Percentiles rank a stretch among this genome's conserved stretches.
phyloP scores from a whole-genome alignment of 2,113 vertebrate species.

The Nannospalax galili region DNA sequence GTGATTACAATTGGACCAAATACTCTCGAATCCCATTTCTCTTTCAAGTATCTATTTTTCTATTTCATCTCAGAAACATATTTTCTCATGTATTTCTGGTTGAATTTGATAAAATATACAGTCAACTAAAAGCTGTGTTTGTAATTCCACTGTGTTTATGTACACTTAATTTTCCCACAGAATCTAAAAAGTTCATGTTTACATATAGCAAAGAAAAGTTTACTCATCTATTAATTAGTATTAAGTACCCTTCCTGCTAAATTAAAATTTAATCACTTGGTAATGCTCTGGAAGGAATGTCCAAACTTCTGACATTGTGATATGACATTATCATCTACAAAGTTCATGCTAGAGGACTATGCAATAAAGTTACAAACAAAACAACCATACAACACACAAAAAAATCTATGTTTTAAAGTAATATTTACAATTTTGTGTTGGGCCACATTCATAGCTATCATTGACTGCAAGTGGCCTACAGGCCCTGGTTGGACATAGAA shows the following conservation, averaged over 20 bases:
- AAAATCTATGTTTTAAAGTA: not conserved
- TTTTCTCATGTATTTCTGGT: not conserved
- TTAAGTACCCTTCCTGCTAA: not conserved
- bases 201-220: not conserved
- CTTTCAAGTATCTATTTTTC: not conserved
- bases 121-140: not conserved
- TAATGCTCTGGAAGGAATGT: not conserved
- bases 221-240: not conserved
- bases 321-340: not conserved
- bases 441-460: not conserved
- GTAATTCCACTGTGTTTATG: not conserved
- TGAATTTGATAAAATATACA: not conserved
- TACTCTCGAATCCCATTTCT: not conserved
- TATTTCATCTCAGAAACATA: conserved; percentile 8
- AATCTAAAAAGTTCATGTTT: conserved; percentile 30
- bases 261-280: not conserved
- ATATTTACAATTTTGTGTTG: not conserved
- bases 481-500: not conserved
- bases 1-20: too few relatives aligned
- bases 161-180: not conserved
- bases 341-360: not conserved
- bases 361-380: not conserved
- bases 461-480: not conserved
- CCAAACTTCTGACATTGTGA: not conserved
- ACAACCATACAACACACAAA: too few relatives aligned